Percentiles rank a stretch among this genome's conserved stretches.
phyloP scores from a whole-genome alignment of 1,140 invertebrate species.

The Triops cancriformis region DNA sequence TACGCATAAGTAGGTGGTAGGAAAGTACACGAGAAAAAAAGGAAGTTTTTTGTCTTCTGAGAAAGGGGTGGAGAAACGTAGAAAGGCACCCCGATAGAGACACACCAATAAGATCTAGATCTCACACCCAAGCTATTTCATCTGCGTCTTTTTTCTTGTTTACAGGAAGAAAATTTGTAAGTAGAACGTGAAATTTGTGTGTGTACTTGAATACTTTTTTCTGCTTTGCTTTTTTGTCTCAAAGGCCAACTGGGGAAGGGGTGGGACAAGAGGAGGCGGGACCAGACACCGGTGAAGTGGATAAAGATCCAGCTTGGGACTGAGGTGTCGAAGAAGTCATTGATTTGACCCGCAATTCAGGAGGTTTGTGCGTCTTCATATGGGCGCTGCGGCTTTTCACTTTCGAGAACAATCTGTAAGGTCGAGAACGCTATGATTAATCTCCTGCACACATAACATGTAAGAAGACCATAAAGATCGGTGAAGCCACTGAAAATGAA shows the following conservation, averaged over 20 bases:
- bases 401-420: constrained; percentile 88
- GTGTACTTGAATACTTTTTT: neutral
- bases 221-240: neutral
- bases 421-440: constrained; percentile 34
- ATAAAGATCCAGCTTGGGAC: neutral
- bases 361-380: constrained; percentile 80
- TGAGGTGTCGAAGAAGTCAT: constrained; percentile 3
- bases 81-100: neutral
- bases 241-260: constrained; percentile 12
- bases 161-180: neutral
- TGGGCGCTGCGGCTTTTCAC: constrained; percentile 95
- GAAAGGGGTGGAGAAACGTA: neutral
- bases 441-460: neutral
- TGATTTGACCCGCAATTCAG: constrained; percentile 25
- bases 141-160: neutral
- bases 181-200: neutral
- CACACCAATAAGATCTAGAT: neutral
- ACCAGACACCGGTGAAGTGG: neutral
- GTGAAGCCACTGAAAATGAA: neutral
- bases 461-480: neutral
- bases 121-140: neutral
- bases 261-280: constrained; percentile 1
- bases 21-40: neutral
- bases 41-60: neutral
- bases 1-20: neutral